Evolutionary conservation across 2,888 invertebrate genomes (phyloP).

Genomic region (Oxycera nigricornis): DNA sequence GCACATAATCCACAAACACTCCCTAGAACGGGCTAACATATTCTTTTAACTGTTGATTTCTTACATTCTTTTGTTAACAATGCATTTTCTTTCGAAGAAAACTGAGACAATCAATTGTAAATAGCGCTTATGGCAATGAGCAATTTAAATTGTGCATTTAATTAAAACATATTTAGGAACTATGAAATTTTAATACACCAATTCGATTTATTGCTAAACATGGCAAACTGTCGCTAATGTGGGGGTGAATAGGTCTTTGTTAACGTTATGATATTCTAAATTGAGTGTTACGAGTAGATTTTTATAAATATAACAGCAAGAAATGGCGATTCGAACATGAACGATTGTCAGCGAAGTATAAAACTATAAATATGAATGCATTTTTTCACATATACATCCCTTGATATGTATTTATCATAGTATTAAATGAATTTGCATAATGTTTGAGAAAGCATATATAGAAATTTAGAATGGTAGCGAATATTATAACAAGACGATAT

Average conservation of each 20-base stretch:
- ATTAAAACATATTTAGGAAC: background rate
- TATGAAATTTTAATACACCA: background rate
- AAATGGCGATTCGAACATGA: background rate
- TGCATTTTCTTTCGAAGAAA: background rate
- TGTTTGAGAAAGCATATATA: background rate
- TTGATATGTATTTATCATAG: conserved; percentile 29
- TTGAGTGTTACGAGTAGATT: background rate
- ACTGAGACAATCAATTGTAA: conserved; percentile 15
- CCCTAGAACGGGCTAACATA: background rate
- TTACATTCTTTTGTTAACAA: conserved; percentile 1
- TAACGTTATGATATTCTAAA: background rate
- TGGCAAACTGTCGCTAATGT: background rate
- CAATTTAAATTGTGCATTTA: background rate
- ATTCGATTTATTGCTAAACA: background rate
- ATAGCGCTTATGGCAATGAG: conserved; percentile 1
- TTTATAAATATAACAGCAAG: background rate
- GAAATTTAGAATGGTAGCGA: conserved; percentile 1
- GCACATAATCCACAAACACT: background rate
- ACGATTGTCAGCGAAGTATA: background rate
- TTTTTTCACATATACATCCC: conserved; percentile 14
- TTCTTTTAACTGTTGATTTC: no score
- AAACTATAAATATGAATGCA: conserved; percentile 7
- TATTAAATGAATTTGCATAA: conserved; percentile 15
- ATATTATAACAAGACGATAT: background rate
- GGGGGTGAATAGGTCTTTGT: background rate